These are phyloP conservation scores for Sebastes matsubarae DNA, from an alignment of 2,797 vertebrate genomes.

Conservation along the genomic window DNA sequence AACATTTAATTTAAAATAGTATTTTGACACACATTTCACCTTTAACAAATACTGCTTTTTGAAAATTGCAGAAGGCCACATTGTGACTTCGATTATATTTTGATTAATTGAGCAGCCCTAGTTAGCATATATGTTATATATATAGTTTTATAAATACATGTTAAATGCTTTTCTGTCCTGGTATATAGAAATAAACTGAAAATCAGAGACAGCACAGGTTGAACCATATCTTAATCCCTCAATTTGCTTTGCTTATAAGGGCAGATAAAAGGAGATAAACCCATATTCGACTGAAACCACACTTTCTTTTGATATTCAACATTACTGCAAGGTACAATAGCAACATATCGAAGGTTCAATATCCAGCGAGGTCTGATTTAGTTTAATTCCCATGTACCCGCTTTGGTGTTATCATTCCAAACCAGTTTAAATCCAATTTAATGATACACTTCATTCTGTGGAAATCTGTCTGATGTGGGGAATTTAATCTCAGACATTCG, in stretches of 20 bases:
- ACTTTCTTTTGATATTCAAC: background rate
- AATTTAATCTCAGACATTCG: conserved; percentile 22
- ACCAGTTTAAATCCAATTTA: conserved; percentile 37
- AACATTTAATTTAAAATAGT: no score
- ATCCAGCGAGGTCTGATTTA: conserved; percentile 13
- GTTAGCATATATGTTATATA: background rate
- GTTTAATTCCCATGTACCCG: conserved; percentile 2
- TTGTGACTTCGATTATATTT: no score
- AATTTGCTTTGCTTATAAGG: background rate
- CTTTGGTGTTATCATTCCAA: conserved; percentile 1
- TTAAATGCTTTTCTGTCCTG: background rate
- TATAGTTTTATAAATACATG: background rate
- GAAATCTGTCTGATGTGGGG: conserved; percentile 22
- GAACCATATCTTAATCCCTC: background rate
- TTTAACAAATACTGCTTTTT: no score
- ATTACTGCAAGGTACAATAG: background rate
- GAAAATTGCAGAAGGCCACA: no score
- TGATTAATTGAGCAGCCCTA: no score
- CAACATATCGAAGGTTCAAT: conserved; percentile 13
- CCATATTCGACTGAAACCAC: background rate
- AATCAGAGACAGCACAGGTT: background rate
- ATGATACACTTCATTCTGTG: conserved; percentile 22
- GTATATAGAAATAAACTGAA: background rate
- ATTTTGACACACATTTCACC: no score
- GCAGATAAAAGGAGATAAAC: background rate